Conservation (phyloP, 2,888 invertebrate species). For the Beris morrisii region DNA sequence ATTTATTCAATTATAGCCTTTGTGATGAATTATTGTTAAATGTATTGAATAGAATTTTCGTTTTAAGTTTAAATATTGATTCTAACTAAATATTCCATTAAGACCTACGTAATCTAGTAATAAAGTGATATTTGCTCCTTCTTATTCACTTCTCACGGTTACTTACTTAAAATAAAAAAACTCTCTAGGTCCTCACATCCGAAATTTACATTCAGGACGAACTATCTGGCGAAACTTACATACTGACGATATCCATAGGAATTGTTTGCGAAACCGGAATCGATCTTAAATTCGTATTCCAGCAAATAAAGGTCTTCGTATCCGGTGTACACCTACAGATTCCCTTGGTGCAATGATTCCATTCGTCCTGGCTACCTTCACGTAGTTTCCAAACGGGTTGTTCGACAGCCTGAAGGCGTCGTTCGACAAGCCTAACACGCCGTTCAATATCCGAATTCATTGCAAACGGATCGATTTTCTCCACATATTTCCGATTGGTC, state of each 20-base stretch:
- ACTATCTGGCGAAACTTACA: slow-evolving; percentile 58
- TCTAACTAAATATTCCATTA: no score
- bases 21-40: no score
- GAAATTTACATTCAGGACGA: no score
- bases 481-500: neutral
- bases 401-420: slow-evolving; percentile 64
- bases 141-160: no score
- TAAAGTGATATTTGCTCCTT: no score
- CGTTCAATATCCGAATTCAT: slow-evolving; percentile 46
- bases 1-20: no score
- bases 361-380: slow-evolving; percentile 56
- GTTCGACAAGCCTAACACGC: slow-evolving; percentile 59
- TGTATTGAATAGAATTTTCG: no score
- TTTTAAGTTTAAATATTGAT: no score
- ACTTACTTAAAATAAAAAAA: no score
- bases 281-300: slow-evolving; percentile 61
- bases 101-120: no score
- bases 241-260: slow-evolving; percentile 63
- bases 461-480: slow-evolving; percentile 42
- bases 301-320: slow-evolving; percentile 66
- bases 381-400: slow-evolving; percentile 67
- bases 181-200: no score
- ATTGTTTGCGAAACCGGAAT: slow-evolving; percentile 65
- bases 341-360: slow-evolving; percentile 65
- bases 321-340: slow-evolving; percentile 68